phyloP scores from a whole-genome alignment of 2,888 invertebrate genomes.

The Sarcophaga caerulescens region DNA sequence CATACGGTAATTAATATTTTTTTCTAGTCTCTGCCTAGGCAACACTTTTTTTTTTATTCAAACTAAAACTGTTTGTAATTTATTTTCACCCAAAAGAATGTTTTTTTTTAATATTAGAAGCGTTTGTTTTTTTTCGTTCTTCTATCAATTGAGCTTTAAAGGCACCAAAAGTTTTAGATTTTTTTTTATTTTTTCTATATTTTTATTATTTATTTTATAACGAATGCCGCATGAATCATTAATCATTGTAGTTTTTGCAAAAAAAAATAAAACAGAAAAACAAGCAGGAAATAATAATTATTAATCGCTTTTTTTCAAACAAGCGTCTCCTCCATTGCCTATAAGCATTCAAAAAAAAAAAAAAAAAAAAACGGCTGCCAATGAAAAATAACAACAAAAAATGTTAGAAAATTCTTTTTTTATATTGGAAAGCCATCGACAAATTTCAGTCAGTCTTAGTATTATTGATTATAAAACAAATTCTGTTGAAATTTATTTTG shows the following conservation, averaged over 20 bases:
- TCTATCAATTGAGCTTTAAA: too few relatives aligned
- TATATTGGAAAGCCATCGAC: constrained; percentile 12
- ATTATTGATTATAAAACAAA: not conserved
- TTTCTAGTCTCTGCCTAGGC: not conserved
- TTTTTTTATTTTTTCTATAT: not conserved
- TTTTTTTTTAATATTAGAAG: not conserved
- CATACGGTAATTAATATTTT: not conserved
- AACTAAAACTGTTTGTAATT: too few relatives aligned
- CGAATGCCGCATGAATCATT: constrained; percentile 75
- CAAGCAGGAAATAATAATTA: constrained; percentile 66
- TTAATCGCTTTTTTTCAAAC: constrained; percentile 72
- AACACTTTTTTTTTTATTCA: too few relatives aligned
- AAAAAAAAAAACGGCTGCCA: not conserved
- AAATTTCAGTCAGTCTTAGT: constrained; percentile 21
- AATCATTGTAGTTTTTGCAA: constrained; percentile 72
- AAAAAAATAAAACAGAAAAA: constrained; percentile 54
- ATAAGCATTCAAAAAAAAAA: too few relatives aligned
- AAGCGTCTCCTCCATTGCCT: not conserved
- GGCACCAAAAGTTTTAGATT: not conserved
- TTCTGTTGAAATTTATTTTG: constrained; percentile 20
- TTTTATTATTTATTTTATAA: constrained; percentile 62
- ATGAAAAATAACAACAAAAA: not conserved
- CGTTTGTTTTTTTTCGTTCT: too few relatives aligned
- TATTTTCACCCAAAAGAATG: not conserved
- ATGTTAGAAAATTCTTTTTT: not conserved